phyloP scores from a whole-genome alignment of 2,888 invertebrate species.

The Neuroscelio doddi region DNA sequence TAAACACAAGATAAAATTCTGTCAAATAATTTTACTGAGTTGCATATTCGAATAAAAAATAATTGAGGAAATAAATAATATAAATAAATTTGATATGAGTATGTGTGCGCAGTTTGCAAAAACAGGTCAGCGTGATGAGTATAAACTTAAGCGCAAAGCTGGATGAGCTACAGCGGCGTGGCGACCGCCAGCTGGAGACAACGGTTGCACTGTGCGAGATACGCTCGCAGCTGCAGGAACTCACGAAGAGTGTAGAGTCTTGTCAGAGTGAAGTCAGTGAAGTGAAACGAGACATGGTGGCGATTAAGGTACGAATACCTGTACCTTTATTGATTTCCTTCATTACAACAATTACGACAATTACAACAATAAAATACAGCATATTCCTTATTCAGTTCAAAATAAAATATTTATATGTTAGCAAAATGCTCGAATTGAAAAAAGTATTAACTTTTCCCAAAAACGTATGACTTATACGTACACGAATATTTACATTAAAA shows the following conservation, averaged over 20 bases:
- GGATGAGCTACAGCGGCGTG: conserved; percentile 91
- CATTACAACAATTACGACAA: too few species aligned
- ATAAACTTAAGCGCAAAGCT: conserved; percentile 95
- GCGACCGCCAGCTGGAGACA: conserved; percentile 92
- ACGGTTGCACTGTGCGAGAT: conserved; percentile 95
- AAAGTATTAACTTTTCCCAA: too few species aligned
- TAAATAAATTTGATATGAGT: conserved; percentile 25
- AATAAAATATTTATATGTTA: too few species aligned
- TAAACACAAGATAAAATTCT: too few species aligned
- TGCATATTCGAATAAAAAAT: conserved; percentile 1
- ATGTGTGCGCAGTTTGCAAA: conserved; percentile 85
- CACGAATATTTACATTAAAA: too few species aligned
- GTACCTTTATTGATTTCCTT: conserved; percentile 3
- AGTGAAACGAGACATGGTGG: conserved; percentile 95
- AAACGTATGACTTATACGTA: too few species aligned
- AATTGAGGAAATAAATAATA: conserved; percentile 18
- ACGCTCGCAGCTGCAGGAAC: conserved; percentile 92
- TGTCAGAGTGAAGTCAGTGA: conserved; percentile 95
- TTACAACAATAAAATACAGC: too few species aligned
- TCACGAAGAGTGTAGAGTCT: conserved; percentile 95
- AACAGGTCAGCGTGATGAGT: conserved; percentile 98
- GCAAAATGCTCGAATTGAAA: too few species aligned
- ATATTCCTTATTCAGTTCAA: too few species aligned
- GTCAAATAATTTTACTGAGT: too few species aligned
- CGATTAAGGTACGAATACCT: conserved; percentile 79